Evolutionary conservation across 2,888 invertebrate species (phyloP).

Genomic region (Parochlus steinenii): DNA sequence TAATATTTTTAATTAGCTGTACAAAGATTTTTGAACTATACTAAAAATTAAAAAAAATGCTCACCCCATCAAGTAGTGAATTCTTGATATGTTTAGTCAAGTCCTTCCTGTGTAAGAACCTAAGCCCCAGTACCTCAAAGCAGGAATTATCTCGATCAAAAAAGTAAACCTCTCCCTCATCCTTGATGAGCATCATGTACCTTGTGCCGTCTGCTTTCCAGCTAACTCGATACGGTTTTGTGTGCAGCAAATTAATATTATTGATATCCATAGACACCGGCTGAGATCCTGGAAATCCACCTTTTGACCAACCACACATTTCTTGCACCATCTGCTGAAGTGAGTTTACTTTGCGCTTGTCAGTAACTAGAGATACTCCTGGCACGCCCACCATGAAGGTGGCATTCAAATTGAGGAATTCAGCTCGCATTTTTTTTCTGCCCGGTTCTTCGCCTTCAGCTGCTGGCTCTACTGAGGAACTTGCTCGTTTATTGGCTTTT

Average conservation of each 20-base stretch:
- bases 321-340: slow-evolving; percentile 59
- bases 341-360: slow-evolving; percentile 32
- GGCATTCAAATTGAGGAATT: slow-evolving; percentile 42
- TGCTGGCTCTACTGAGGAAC: slow-evolving; percentile 12
- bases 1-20: too few relatives aligned
- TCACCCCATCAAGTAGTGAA: slow-evolving; percentile 85
- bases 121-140: slow-evolving; percentile 65
- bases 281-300: slow-evolving; percentile 90
- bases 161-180: slow-evolving; percentile 72
- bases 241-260: slow-evolving; percentile 58
- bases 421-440: slow-evolving; percentile 34
- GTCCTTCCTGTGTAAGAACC: slow-evolving; percentile 64
- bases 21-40: neutral
- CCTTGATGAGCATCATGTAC: slow-evolving; percentile 92
- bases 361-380: slow-evolving; percentile 55
- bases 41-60: too few relatives aligned
- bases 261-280: slow-evolving; percentile 87
- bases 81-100: slow-evolving; percentile 50
- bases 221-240: slow-evolving; percentile 85
- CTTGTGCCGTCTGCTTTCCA: slow-evolving; percentile 99
- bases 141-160: slow-evolving; percentile 90
- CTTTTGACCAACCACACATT: slow-evolving; percentile 63
- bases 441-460: slow-evolving; percentile 11
- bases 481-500: slow-evolving; percentile 7
- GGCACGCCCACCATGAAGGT: slow-evolving; percentile 76